Base-by-base conservation (phyloP, 2,797 vertebrate species). In the Argyrosomus regius region DNA sequence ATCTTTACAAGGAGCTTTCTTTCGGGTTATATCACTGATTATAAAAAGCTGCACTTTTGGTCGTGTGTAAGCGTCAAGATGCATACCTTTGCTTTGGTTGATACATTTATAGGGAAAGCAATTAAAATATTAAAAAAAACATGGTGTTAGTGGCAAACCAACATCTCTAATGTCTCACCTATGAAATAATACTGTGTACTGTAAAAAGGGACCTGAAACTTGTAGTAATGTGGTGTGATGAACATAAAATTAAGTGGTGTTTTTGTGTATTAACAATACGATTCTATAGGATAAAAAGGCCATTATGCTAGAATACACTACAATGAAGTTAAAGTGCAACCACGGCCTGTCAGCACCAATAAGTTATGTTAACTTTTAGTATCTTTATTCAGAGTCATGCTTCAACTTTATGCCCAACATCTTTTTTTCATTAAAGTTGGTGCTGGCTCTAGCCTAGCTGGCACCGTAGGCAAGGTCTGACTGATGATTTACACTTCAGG, bases 1-100 rank as follows among this genome's bases (percentile, higher is more conserved):
- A 62, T 54, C 75, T 72, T 49, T 65, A 81, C 56, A 69, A 56
- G 63, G 41, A 56, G 63, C 18, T 80, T 11, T 61, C 60, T 80
- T 56, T 26, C 26, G 17, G 31, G 48, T 77, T 49, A 14, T 52
- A 60, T 67, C 45, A 35, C 18, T 56, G 57, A 70, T 79, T 77
- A 16, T 67, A n/a, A 59, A 56, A 48, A 62, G 59, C 39, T 62
- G 17, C 7, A 60, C 11, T 43, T 48, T 74, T 41, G 20, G 22
- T 7, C 22, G 13, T 8, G 12, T 14, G 26, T 20, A 5, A 24
- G 13, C 22, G 60, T n/a, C 9, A n/a, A 63, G 14, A 49, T 46
- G 65, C 20, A 26, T 14, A 12, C 6, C 5, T 68, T 60, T 10
- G 12, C 35, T 59, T 49, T 39, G 20, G 14, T 73, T 24, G 39